A percentile compares a stretch with the other conserved stretches of the same genome.
Conservation (phyloP, 2,888 invertebrate genomes). For the Cinara cedri region DNA sequence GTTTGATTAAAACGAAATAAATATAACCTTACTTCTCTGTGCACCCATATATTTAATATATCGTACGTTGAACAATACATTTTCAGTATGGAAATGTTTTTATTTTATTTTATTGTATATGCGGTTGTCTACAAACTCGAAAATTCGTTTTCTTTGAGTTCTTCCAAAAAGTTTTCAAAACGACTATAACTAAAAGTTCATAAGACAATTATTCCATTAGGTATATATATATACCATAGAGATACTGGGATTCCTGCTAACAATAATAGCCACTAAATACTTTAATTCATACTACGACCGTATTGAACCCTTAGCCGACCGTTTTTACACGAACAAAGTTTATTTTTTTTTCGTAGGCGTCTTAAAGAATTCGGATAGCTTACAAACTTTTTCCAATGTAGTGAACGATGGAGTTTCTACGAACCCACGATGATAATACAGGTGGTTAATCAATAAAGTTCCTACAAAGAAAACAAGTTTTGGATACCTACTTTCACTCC, state of each 20-base stretch:
- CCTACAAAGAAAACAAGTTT: conserved; percentile 16
- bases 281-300: conserved; percentile 20
- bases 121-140: not conserved
- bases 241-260: not conserved
- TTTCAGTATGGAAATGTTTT: not conserved
- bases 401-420: not conserved
- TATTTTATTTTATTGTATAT: not conserved
- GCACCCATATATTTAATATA: too few relatives aligned
- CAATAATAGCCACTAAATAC: conserved; percentile 30
- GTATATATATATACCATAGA: too few relatives aligned
- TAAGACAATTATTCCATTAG: conserved; percentile 37
- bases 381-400: conserved; percentile 21
- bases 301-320: not conserved
- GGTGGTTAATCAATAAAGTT: conserved; percentile 38
- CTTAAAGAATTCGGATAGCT: not conserved
- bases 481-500: conserved; percentile 7
- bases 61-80: too few relatives aligned
- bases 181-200: conserved; percentile 6
- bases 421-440: conserved; percentile 26
- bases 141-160: not conserved
- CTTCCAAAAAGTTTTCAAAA: conserved; percentile 29
- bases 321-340: conserved; percentile 32
- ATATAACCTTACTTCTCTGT: too few relatives aligned
- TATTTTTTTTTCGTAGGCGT: not conserved
- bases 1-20: too few relatives aligned